phyloP scores from a whole-genome alignment of 2,113 vertebrate genomes.

The Colaptes auratus region DNA sequence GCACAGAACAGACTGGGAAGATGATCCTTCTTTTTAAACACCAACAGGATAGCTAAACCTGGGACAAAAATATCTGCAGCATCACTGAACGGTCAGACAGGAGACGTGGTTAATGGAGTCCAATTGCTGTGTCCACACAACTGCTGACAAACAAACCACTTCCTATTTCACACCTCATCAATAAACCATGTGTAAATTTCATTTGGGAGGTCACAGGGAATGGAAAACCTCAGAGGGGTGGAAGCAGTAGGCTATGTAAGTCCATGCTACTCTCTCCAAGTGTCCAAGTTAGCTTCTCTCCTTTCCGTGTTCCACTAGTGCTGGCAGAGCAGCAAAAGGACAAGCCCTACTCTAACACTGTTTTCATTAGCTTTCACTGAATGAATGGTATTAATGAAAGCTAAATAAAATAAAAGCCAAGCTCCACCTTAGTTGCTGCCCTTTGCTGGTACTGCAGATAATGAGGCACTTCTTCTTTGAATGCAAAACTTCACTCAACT shows the following conservation, averaged over 20 bases:
- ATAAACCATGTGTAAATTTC: not conserved
- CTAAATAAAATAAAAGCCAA: too few species aligned
- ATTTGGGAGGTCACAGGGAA: not conserved
- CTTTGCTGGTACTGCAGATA: not conserved
- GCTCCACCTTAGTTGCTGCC: not conserved
- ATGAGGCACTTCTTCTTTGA: not conserved
- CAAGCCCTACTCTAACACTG: not conserved
- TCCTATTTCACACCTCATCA: not conserved
- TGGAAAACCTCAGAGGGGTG: not conserved
- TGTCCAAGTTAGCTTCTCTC: not conserved
- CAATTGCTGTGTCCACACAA: not conserved
- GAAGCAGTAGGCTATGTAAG: accelerated
- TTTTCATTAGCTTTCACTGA: not conserved
- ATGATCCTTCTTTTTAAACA: not conserved
- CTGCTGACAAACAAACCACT: not conserved
- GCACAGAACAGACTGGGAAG: not conserved
- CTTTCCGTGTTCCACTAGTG: not conserved
- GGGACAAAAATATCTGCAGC: not conserved
- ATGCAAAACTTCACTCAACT: not conserved
- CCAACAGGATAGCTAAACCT: not conserved
- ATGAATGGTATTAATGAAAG: too few species aligned
- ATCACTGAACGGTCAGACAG: not conserved
- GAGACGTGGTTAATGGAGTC: not conserved
- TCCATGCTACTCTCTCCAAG: not conserved
- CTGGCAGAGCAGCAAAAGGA: not conserved